Evolutionary conservation across 64 coral and sea anemone species (phyloP).

Genomic region (Pocillopora damicornis): DNA sequence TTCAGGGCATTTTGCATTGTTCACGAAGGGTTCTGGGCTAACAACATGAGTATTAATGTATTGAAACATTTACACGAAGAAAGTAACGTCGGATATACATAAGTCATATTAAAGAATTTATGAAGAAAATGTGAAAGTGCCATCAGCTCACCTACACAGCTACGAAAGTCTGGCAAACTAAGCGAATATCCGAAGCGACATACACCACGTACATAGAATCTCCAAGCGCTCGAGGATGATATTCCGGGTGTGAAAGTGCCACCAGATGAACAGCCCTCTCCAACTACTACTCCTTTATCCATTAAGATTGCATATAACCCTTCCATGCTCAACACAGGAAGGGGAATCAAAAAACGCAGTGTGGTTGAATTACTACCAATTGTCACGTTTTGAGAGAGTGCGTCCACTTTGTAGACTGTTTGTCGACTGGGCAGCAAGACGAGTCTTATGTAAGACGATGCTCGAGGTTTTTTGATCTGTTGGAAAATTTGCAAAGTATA

Average conservation of each 20-base stretch:
- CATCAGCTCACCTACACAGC: not conserved
- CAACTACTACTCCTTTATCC: conserved; percentile 8
- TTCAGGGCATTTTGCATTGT: too few relatives aligned
- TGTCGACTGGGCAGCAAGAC: not conserved
- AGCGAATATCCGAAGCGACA: not conserved
- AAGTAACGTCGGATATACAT: too few relatives aligned
- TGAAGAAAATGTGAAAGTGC: too few relatives aligned
- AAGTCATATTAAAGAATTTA: too few relatives aligned
- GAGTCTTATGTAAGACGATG: conserved; percentile 8
- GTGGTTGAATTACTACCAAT: conserved; percentile 2
- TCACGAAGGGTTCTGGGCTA: too few relatives aligned
- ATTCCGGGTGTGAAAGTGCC: conserved; percentile 15
- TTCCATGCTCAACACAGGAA: conserved; percentile 9
- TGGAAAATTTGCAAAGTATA: not conserved
- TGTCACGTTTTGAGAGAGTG: not conserved
- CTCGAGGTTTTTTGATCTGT: conserved; percentile 3
- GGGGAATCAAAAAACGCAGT: not conserved
- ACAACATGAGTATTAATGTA: too few relatives aligned
- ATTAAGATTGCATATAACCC: conserved; percentile 25
- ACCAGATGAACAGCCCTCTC: conserved; percentile 15
- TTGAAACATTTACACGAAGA: too few relatives aligned
- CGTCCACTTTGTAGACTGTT: conserved; percentile 10
- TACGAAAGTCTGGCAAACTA: not conserved
- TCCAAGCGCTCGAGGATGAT: not conserved
- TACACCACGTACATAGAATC: not conserved